phyloP scores from a whole-genome alignment of 2,888 invertebrate species.

The Mesorhabditis spiculigera region DNA sequence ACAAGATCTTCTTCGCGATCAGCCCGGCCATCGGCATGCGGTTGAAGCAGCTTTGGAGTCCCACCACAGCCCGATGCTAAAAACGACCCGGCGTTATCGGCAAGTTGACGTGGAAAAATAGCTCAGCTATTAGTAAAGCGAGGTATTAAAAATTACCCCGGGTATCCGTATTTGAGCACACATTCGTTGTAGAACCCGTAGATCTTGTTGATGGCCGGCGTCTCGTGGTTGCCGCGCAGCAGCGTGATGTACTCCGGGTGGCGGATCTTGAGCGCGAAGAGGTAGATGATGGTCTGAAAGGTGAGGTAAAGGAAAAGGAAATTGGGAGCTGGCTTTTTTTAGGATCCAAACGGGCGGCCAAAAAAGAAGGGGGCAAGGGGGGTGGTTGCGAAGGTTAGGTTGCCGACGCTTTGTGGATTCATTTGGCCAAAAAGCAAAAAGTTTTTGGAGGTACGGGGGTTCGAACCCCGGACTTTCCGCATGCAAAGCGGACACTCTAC shows the following conservation, averaged over 20 bases:
- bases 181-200: constrained; percentile 51
- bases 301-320: no score
- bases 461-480: no score
- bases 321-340: no score
- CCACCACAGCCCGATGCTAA: constrained; percentile 48
- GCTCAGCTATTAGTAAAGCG: background rate
- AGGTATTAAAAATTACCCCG: constrained; percentile 6
- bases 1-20: constrained; percentile 45
- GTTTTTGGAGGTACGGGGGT: no score
- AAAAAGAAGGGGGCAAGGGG: no score
- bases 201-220: constrained; percentile 48
- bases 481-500: no score
- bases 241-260: constrained; percentile 40
- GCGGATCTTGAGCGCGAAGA: constrained; percentile 48
- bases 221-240: constrained; percentile 51
- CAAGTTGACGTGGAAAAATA: no score
- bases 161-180: constrained; percentile 36
- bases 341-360: no score
- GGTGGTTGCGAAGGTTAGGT: no score
- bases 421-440: no score
- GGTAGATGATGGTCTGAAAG: constrained; percentile 32
- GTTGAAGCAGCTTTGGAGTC: constrained; percentile 49
- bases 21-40: constrained; percentile 48
- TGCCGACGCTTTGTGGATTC: no score
- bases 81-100: background rate